These are phyloP conservation scores for Charina bottae DNA, from an alignment of 2,113 vertebrate species.

Conservation along the genomic window DNA sequence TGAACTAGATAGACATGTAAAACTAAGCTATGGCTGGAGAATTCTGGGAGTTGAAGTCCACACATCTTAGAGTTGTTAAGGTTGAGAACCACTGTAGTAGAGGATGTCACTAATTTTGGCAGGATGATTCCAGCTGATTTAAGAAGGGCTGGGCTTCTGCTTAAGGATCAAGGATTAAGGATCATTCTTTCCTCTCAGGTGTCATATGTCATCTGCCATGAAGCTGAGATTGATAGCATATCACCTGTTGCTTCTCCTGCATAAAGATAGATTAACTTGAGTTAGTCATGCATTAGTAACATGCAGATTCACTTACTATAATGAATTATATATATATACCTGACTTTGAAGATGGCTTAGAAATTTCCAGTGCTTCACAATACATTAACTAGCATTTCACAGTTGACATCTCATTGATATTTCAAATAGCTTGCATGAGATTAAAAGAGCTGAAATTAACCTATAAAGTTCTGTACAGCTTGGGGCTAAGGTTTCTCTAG, in stretches of 20 bases:
- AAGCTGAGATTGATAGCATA: not conserved
- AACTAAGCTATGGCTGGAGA: not conserved
- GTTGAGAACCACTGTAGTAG: not conserved
- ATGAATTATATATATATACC: not conserved
- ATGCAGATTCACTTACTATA: not conserved
- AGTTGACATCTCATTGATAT: not conserved
- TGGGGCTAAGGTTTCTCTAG: not conserved
- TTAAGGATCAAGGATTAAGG: not conserved
- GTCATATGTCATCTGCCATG: not conserved
- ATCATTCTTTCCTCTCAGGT: not conserved
- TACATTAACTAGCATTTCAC: not conserved
- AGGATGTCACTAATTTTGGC: not conserved
- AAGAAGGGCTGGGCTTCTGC: not conserved
- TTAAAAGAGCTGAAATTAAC: not conserved
- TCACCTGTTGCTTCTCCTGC: not conserved
- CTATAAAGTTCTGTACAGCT: not conserved
- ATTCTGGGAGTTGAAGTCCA: no score
- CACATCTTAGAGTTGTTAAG: no score
- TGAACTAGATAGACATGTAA: not conserved
- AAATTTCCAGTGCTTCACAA: not conserved
- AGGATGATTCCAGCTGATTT: not conserved
- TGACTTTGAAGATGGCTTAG: not conserved
- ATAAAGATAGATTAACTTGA: not conserved
- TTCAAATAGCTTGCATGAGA: not conserved
- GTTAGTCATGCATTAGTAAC: not conserved